A percentile compares a stretch with the other conserved stretches of the same genome.
These are phyloP conservation scores for Lordiphosa collinella DNA, from an alignment of 1,140 invertebrate species.

Conservation along the genomic window DNA sequence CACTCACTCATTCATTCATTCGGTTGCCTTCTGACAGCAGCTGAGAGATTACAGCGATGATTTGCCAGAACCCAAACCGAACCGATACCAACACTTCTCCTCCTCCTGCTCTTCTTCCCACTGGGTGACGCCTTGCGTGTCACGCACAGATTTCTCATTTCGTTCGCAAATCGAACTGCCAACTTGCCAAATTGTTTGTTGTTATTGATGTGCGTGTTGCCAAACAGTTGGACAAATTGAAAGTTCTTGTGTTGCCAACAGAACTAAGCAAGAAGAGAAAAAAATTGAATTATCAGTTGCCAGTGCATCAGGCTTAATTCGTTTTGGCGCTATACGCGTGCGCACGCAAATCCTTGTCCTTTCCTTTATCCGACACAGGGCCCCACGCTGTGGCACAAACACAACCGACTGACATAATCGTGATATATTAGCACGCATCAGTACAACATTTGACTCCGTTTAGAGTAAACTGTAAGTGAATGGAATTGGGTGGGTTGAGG, in stretches of 20 bases:
- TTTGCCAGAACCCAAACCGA: constrained; percentile 46
- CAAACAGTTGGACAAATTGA: constrained; percentile 68
- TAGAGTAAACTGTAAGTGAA: not conserved
- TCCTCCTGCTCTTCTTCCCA: not conserved
- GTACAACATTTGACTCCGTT: not conserved
- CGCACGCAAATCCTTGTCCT: constrained; percentile 54
- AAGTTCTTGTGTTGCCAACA: constrained; percentile 14
- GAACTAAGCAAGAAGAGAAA: not conserved
- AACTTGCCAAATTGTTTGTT: constrained; percentile 68
- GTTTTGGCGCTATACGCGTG: constrained; percentile 74
- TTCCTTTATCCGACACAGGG: not conserved
- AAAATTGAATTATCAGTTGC: constrained; percentile 75
- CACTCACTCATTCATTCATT: constrained; percentile 34
- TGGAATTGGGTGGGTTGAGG: not conserved
- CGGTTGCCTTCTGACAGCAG: constrained; percentile 53
- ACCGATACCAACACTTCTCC: constrained; percentile 43
- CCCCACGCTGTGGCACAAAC: constrained; percentile 58
- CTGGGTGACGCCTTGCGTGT: constrained; percentile 46
- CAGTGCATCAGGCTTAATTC: constrained; percentile 69
- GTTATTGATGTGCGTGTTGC: constrained; percentile 53
- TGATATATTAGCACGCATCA: constrained; percentile 70
- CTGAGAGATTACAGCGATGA: constrained; percentile 64
- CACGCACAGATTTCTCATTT: constrained; percentile 62
- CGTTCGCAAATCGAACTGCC: constrained; percentile 70
- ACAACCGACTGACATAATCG: constrained; percentile 73